phyloP scores from a whole-genome alignment of 2,888 invertebrate species.

The Brachycybe producta region DNA sequence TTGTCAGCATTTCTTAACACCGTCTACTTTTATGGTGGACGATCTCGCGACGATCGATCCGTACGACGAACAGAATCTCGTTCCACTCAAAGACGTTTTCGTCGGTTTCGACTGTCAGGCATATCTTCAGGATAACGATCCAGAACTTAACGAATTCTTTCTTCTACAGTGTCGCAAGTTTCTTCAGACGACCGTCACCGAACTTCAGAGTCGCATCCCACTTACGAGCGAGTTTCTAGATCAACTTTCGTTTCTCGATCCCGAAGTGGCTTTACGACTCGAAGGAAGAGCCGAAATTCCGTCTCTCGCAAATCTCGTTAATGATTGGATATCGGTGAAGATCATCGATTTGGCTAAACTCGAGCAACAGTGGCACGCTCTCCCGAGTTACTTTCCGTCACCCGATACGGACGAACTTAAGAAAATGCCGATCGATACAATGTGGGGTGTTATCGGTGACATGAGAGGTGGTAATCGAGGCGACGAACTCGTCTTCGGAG shows the following conservation, averaged over 20 bases:
- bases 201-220: slow-evolving; percentile 8
- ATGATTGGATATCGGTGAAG: not conserved
- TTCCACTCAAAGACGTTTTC: slow-evolving; percentile 10
- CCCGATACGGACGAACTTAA: slow-evolving; percentile 10
- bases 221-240: slow-evolving; percentile 1
- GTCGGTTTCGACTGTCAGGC: slow-evolving; percentile 7
- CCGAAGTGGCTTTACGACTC: slow-evolving; percentile 1
- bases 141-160: slow-evolving; percentile 6
- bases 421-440: slow-evolving; percentile 14
- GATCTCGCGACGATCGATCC: slow-evolving; percentile 10
- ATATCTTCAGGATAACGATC: slow-evolving; percentile 3
- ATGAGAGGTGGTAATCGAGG: slow-evolving; percentile 3
- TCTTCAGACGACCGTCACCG: slow-evolving; percentile 4
- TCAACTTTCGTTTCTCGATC: slow-evolving; percentile 13
- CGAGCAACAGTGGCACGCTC: slow-evolving; percentile 3
- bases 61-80: slow-evolving; percentile 3
- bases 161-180: slow-evolving; percentile 11
- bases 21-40: slow-evolving; percentile 10
- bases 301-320: slow-evolving; percentile 1
- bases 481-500: slow-evolving; percentile 8
- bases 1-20: slow-evolving; percentile 16
- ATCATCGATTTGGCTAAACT: not conserved
- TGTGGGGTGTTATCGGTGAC: slow-evolving; percentile 16
- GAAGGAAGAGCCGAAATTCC: slow-evolving; percentile 6
- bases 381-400: slow-evolving; percentile 13